Percentiles rank a stretch among this genome's conserved stretches.
Evolutionary conservation across 2,797 vertebrate genomes (phyloP).

Genomic region (Brachyalestes nurse): DNA sequence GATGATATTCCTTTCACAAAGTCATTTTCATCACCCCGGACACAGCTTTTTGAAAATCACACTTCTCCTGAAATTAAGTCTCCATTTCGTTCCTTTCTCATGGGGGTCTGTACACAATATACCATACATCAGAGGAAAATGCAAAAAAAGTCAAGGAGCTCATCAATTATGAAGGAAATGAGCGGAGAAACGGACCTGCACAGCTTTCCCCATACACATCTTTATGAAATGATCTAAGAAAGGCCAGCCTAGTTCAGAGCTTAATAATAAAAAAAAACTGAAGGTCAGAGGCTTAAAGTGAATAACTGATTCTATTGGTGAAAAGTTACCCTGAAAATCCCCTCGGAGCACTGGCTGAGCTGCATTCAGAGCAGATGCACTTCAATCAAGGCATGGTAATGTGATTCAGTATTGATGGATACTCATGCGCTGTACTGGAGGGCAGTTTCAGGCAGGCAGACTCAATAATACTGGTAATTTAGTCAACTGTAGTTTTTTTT

Average conservation of each 20-base stretch:
- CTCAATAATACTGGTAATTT: conserved; percentile 3
- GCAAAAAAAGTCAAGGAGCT: neutral
- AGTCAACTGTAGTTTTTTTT: neutral
- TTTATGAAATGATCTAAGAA: conserved; percentile 10
- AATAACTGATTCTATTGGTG: conserved; percentile 1
- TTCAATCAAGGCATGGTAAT: conserved; percentile 8
- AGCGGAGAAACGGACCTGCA: neutral
- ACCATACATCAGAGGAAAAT: neutral
- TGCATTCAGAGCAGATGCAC: conserved; percentile 17
- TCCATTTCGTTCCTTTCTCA: too few relatives aligned
- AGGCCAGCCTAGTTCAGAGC: neutral
- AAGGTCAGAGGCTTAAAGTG: neutral
- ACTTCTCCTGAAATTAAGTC: neutral
- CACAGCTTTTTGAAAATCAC: neutral
- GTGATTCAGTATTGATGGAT: conserved; percentile 15
- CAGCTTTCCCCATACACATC: neutral
- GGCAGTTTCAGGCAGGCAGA: neutral
- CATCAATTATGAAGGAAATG: conserved; percentile 5
- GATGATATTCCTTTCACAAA: neutral
- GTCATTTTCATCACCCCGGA: neutral
- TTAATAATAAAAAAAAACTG: neutral
- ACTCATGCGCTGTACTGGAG: conserved; percentile 5
- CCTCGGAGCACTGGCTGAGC: neutral
- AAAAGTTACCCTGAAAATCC: neutral
- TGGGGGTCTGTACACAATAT: too few relatives aligned